Base-by-base conservation (phyloP, 2,797 vertebrate genomes). In the Salmo trutta region DNA sequence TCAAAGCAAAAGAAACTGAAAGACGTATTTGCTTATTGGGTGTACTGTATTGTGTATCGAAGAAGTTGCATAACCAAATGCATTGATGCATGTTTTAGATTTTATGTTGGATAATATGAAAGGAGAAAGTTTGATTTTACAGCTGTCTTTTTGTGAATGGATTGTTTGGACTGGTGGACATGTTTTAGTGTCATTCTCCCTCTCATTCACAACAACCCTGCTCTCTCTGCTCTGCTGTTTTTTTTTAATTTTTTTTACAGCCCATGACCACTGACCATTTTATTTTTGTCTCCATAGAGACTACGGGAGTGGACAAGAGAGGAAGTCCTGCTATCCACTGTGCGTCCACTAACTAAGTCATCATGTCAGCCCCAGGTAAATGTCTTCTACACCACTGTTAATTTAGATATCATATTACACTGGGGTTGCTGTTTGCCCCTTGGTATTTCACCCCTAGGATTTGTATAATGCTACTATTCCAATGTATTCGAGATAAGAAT, bases 321-420 rank as follows among this genome's bases (percentile, higher is more conserved):
- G 68, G 80, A 90, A 89, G 85, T 33, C 52, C 71, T 77, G 6
- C 68, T 1, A 77, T 82, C 81, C 4, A 27, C 62, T 79, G 68
- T 6, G 29, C 64, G 17, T 14, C 29, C 73, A 8, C 16, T 24
- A 0, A 66, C 78, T 72, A 54, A 53, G 69, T 69, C 74, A 68
- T 53, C 75, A 94, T 94, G 93, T 94, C 94, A 2, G 90, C 81
- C 76, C 91, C 93, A 72, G 91, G 94, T 95, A 86, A 91, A 87
- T 81, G 16, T 0, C n/a, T 41, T 36, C 66, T 36, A 17, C 66
- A 41, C n/a, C 62, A 24, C 66, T 64, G 24, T 71, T 31, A 33
- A 8, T 77, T 52, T 76, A 4, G 0, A n/a, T 73, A 47, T n/a
- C 24, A 65, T 4, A 36, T 68, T 68, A 68, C 5, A 19, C 66